These are phyloP conservation scores for Ursus arctos DNA, from an alignment of 2,113 vertebrate genomes.

Conservation along the genomic window DNA sequence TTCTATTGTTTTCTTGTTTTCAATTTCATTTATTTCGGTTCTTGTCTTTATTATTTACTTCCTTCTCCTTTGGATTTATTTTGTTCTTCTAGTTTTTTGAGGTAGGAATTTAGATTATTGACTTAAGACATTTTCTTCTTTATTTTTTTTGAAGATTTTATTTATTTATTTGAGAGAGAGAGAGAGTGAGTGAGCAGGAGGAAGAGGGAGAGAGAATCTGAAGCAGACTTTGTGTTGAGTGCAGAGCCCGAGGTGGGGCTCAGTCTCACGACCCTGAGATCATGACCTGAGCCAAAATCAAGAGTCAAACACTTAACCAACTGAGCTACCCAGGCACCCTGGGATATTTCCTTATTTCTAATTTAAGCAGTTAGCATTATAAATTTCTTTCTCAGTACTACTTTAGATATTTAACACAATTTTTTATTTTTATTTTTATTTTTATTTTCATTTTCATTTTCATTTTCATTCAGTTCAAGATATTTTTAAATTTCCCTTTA, in stretches of 20 bases:
- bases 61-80: background rate
- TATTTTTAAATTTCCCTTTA: background rate
- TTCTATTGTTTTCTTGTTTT: constrained; percentile 5
- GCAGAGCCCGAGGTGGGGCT: background rate
- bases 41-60: background rate
- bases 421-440: background rate
- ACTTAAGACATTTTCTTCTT: constrained; percentile 44
- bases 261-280: too few species aligned
- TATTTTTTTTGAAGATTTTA: background rate
- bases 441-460: background rate
- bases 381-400: background rate
- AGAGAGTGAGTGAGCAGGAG: background rate
- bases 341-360: constrained; percentile 40
- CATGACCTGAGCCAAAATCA: background rate
- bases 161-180: background rate
- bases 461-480: background rate
- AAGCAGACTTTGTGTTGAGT: background rate
- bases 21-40: background rate
- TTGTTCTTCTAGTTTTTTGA: background rate
- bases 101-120: background rate
- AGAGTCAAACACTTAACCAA: background rate
- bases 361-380: background rate
- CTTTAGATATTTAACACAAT: background rate
- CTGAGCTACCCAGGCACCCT: background rate
- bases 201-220: background rate